Base-by-base conservation (phyloP, 2,888 invertebrate species). In the Gryllus longicercus region DNA sequence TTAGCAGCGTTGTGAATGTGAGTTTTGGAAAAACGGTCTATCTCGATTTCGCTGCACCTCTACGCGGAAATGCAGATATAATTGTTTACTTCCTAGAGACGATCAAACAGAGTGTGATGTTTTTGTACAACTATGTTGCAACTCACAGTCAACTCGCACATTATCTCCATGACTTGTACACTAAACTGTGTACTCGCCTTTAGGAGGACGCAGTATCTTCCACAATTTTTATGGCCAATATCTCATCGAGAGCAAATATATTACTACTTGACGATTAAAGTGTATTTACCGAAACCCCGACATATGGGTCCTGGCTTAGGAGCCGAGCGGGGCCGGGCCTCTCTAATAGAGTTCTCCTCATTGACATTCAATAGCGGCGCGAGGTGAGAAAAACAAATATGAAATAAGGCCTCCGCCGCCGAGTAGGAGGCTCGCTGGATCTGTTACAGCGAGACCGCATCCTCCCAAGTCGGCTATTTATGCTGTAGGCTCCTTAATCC, bases 371-470 rank as follows among this genome's bases (percentile, higher is more conserved):
- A 63, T 63, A 14, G 16, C n/a, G n/a, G n/a, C n/a, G 4, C 63
- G n/a, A 63, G n/a, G 63, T n/a, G 63, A 63, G 63, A 63, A 63
- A 38, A 63, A 63, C 63, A 63, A 63, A 63, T 63, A 63, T 63
- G 63, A 63, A 63, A 63, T 63, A 63, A 63, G 14, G 63, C 38
- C 38, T 38, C 38, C 38, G 38, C 38, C 8, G 38, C 38, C 38
- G 38, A 38, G 38, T 38, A 38, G 8, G 38, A 38, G 4, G 1
- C 8, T 38, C 38, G 38, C 8, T 38, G 38, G 38, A 38, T 38
- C 38, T 38, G 38, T 38, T 38, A 38, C 38, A 38, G 5, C 38
- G 38, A 38, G 38, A 38, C 8, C 38, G 38, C 38, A 38, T 38
- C 38, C 38, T 38, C 38, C 38, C 38, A 38, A 38, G 38, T 38